Evolutionary conservation across 2,888 invertebrate species (phyloP).

Genomic region (Eilema depressum): DNA sequence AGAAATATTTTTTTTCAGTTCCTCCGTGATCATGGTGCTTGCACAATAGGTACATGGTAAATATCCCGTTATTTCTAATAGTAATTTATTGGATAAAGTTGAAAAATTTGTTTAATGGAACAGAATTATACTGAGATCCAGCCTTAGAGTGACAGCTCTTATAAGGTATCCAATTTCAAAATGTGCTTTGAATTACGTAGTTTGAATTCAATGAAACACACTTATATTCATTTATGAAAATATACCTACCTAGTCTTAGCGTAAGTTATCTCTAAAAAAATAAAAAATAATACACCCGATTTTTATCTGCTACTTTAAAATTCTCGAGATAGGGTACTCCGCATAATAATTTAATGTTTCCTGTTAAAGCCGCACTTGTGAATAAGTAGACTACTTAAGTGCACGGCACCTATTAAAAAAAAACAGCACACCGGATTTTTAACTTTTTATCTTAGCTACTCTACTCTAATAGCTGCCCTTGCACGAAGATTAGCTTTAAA

Average conservation of each 20-base stretch:
- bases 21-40: no score
- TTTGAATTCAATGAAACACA: background rate
- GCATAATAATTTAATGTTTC: background rate
- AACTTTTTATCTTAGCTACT: background rate
- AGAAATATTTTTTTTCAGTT: no score
- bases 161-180: background rate
- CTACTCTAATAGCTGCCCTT: background rate
- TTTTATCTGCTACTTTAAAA: background rate
- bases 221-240: background rate
- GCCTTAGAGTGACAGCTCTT: no score
- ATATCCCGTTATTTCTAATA: no score
- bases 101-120: no score
- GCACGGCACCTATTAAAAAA: background rate
- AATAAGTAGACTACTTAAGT: slow-evolving; percentile 9
- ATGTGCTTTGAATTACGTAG: background rate
- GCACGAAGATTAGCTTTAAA: background rate
- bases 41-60: no score
- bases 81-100: no score
- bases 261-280: background rate
- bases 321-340: background rate
- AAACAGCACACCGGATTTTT: background rate
- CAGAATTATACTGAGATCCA: no score
- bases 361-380: slow-evolving; percentile 7
- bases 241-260: background rate
- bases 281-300: background rate